Percentiles rank a stretch among this genome's conserved stretches.
Evolutionary conservation across 2,113 vertebrate species (phyloP).

Genomic region (Triplophysa tibetana): DNA sequence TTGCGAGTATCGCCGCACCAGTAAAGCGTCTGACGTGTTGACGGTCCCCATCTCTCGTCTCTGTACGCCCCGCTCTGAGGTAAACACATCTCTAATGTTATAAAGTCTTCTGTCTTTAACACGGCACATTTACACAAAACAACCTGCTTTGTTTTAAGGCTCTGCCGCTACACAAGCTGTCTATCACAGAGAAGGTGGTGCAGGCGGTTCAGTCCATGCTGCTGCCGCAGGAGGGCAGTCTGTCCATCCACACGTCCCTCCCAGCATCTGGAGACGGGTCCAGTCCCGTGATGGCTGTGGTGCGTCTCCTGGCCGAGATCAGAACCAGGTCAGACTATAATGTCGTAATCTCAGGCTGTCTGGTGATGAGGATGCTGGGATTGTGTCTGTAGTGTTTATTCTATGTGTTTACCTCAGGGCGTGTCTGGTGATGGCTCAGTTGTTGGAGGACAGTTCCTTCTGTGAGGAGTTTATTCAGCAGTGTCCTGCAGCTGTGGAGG

Average conservation of each 20-base stretch:
- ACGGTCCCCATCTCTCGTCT: slow-evolving; percentile 95
- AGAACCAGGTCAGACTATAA: slow-evolving; percentile 85
- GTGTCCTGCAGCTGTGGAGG: slow-evolving; percentile 96
- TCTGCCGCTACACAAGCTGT: slow-evolving; percentile 95
- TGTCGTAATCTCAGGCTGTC: not conserved
- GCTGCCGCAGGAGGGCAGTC: slow-evolving; percentile 98
- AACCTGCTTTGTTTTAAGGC: slow-evolving; percentile 74
- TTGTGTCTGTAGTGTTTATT: not conserved
- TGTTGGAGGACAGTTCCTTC: slow-evolving; percentile 96
- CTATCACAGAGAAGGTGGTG: slow-evolving; percentile 98
- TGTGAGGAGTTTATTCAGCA: slow-evolving; percentile 99
- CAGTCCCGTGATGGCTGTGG: slow-evolving; percentile 96
- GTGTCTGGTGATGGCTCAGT: slow-evolving; percentile 98
- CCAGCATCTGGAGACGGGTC: slow-evolving; percentile 96
- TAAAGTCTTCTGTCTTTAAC: not conserved
- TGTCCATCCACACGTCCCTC: slow-evolving; percentile 96
- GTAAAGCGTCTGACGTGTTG: slow-evolving; percentile 91
- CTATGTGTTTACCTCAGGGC: slow-evolving; percentile 73
- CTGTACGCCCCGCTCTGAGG: slow-evolving; percentile 95
- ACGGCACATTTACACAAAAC: not conserved
- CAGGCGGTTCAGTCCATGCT: slow-evolving; percentile 99
- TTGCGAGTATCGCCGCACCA: slow-evolving; percentile 88
- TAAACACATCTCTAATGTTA: slow-evolving; percentile 59
- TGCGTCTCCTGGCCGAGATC: slow-evolving; percentile 94
- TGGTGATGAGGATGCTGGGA: not conserved